These are phyloP conservation scores for Pseudocheirus occidentalis DNA, from an alignment of 2,797 vertebrate species.

Conservation along the genomic window DNA sequence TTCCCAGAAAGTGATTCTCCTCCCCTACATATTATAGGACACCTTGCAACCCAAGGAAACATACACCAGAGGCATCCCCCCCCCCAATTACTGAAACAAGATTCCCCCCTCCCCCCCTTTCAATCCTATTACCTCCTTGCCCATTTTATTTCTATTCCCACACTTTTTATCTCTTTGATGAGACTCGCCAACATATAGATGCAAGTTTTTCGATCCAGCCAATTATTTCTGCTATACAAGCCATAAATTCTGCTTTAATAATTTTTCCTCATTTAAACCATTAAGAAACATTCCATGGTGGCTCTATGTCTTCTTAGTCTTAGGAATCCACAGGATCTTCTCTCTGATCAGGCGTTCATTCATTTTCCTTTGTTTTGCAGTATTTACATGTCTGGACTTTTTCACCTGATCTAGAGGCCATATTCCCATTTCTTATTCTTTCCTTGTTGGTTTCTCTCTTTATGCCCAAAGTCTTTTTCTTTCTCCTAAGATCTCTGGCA, in stretches of 20 bases:
- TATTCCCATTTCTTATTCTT: too few relatives aligned
- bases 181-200: too few relatives aligned
- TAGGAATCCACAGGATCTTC: not conserved
- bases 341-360: not conserved
- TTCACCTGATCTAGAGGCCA: too few relatives aligned
- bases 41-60: not conserved
- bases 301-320: not conserved
- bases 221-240: too few relatives aligned
- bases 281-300: not conserved
- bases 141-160: not conserved
- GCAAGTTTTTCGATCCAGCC: too few relatives aligned
- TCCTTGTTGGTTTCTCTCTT: too few relatives aligned
- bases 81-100: not conserved
- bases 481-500: too few relatives aligned
- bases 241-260: too few relatives aligned
- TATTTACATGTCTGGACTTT: not conserved
- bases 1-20: not conserved
- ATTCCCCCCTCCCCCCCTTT: not conserved
- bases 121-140: not conserved
- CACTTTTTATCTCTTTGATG: too few relatives aligned
- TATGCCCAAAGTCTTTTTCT: too few relatives aligned
- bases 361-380: not conserved
- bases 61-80: not conserved
- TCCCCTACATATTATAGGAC: not conserved
- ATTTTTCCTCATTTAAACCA: not conserved